Evolutionary conservation across 2,888 invertebrate genomes (phyloP).

Genomic region (Anthophora plumipes): DNA sequence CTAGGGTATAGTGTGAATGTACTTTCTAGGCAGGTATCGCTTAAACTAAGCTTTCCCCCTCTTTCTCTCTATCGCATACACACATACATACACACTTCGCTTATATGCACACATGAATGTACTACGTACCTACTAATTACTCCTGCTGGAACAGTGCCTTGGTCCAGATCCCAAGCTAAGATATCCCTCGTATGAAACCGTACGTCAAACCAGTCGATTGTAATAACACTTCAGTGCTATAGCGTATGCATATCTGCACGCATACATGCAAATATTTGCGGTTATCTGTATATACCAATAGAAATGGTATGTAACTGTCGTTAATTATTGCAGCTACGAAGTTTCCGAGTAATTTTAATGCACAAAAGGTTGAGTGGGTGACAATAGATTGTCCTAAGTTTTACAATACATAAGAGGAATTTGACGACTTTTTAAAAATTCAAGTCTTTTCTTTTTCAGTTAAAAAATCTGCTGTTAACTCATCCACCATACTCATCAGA

Average conservation of each 20-base stretch:
- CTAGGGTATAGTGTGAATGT: constrained; percentile 32
- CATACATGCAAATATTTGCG: constrained; percentile 9
- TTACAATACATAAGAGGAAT: too few relatives aligned
- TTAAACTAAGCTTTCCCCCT: constrained; percentile 31
- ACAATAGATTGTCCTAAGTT: too few relatives aligned
- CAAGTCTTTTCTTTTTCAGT: too few relatives aligned
- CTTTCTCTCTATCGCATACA: constrained; percentile 2
- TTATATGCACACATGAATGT: background rate
- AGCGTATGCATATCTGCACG: constrained; percentile 22
- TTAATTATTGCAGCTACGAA: constrained; percentile 5
- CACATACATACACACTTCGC: too few relatives aligned
- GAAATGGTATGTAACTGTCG: constrained; percentile 21
- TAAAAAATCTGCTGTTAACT: too few relatives aligned
- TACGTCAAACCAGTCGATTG: constrained; percentile 60
- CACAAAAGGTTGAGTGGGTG: background rate
- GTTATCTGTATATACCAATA: background rate
- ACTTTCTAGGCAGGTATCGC: constrained; percentile 34
- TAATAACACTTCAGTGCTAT: constrained; percentile 44
- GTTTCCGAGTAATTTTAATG: constrained; percentile 11
- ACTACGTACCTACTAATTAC: constrained; percentile 63
- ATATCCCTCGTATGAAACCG: constrained; percentile 52
- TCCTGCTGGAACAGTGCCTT: constrained; percentile 52
- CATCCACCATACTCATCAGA: too few relatives aligned
- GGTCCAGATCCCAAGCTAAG: constrained; percentile 60
- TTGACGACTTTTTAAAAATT: too few relatives aligned